These are phyloP conservation scores for Scaptomyza pallida DNA, from an alignment of 1,140 invertebrate genomes.

Conservation along the genomic window DNA sequence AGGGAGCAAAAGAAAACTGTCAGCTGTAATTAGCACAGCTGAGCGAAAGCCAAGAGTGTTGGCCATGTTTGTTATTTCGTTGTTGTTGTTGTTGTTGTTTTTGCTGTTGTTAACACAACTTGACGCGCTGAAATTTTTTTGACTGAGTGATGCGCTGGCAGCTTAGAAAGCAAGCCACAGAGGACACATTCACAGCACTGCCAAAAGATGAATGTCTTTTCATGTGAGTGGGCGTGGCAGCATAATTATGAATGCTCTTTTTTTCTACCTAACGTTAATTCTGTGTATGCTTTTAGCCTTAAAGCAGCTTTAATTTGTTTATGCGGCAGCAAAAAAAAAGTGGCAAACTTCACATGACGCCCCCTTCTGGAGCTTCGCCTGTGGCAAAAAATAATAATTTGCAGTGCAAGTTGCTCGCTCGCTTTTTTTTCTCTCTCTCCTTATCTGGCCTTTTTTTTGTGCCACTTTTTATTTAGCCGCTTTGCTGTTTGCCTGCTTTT, in stretches of 20 bases:
- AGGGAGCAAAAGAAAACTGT: slow-evolving; percentile 64
- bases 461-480: slow-evolving; percentile 56
- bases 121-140: slow-evolving; percentile 75
- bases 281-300: slow-evolving; percentile 3
- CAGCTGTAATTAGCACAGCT: slow-evolving; percentile 80
- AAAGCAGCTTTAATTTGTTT: slow-evolving; percentile 43
- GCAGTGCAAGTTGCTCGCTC: slow-evolving; percentile 60
- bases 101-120: slow-evolving; percentile 58
- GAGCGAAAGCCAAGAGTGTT: slow-evolving; percentile 51
- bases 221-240: slow-evolving; percentile 47
- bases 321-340: not conserved
- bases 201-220: slow-evolving; percentile 75
- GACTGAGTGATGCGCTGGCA: slow-evolving; percentile 69
- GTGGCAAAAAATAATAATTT: slow-evolving; percentile 79
- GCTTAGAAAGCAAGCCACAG: slow-evolving; percentile 33
- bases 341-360: not conserved
- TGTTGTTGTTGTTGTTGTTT: not conserved
- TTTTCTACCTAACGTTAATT: slow-evolving; percentile 42
- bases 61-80: slow-evolving; percentile 9
- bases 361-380: slow-evolving; percentile 27
- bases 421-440: slow-evolving; percentile 12
- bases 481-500: slow-evolving; percentile 33
- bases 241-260: slow-evolving; percentile 75
- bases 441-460: slow-evolving; percentile 48
- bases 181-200: slow-evolving; percentile 15